A percentile compares a stretch with the other conserved stretches of the same genome.
These are phyloP conservation scores for Nomada flava DNA, from an alignment of 2,888 invertebrate genomes.

Conservation along the genomic window DNA sequence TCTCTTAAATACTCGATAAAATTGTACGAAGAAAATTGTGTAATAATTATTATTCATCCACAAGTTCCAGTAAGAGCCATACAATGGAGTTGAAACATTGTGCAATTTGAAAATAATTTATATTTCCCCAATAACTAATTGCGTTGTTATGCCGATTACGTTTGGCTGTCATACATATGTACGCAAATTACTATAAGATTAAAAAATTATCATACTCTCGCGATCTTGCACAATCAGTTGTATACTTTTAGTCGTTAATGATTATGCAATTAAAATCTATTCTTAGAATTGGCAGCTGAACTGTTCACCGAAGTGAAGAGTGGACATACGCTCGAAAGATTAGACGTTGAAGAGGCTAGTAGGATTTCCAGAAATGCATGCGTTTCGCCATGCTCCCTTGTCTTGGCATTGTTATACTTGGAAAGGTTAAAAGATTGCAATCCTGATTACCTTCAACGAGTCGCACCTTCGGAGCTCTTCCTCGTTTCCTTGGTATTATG, in stretches of 20 bases:
- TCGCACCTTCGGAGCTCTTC: constrained; percentile 96
- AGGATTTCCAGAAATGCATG: constrained; percentile 91
- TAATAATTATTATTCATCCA: background rate
- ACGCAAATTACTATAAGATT: background rate
- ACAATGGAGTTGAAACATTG: background rate
- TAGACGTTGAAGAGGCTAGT: constrained; percentile 91
- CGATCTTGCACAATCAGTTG: background rate
- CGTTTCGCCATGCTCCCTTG: constrained; percentile 96
- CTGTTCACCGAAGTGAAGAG: constrained; percentile 92
- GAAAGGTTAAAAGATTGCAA: constrained; percentile 93
- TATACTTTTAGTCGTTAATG: background rate
- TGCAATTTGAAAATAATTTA: constrained; percentile 4
- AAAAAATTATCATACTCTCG: background rate
- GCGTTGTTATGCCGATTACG: background rate
- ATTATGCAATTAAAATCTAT: constrained; percentile 42
- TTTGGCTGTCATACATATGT: background rate
- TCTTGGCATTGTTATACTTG: constrained; percentile 96
- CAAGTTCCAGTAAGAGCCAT: background rate
- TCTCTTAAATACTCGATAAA: background rate
- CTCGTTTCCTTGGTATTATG: constrained; percentile 92
- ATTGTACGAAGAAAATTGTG: background rate
- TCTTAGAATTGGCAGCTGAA: constrained; percentile 92
- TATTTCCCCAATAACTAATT: background rate
- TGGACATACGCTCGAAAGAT: constrained; percentile 90
- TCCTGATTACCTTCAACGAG: constrained; percentile 92